Base-by-base conservation (phyloP, 92 coral and sea anemone species). In the Siderastrea siderea region DNA sequence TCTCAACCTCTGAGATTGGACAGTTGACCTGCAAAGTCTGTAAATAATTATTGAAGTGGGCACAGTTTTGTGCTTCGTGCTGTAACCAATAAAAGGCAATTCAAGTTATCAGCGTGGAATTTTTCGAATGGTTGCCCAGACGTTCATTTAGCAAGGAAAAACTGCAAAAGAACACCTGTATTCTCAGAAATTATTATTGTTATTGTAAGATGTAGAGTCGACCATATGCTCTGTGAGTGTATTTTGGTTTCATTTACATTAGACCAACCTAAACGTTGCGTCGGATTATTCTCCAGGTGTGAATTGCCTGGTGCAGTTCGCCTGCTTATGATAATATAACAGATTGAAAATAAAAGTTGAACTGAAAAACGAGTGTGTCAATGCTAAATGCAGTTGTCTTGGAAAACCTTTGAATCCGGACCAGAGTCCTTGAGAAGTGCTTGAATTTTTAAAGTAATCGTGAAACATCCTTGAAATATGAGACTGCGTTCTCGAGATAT, bases 301-400 rank as follows among this genome's bases (percentile, higher is more conserved):
- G 2, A 55, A 77, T 83, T 89, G 92, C 92, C 92, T 89, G 92
- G 92, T 83, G 92, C 92, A 89, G 68, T 83, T 75, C 71, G 52
- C 62, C 79, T 19, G 16, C 87, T 72, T 73, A 72, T 83, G 2
- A 26, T 52, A n/a, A 19, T 58, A 45, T 54, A 57, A 70, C 5
- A 17, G 47, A 82, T 70, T 71, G 69, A 82, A 70, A 57, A 58
- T 58, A 70, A 59, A 82, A 70, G 86, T 70, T 82, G 78, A 60
- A 71, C 47, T 71, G 13, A 55, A 70, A 47, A 26, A 17, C 14
- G 5, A 2, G 60, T 67, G 64, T 50, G 53, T 80, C 6, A 26
- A 26, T 26, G 38, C 38, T 26, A 26, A 26, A 26, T 26, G 38
- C 38, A 26, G 38, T 26, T 26, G 38, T 26, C 38, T 26, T 26